These are phyloP conservation scores for Pandemis cinnamomeana DNA, from an alignment of 2,888 invertebrate genomes.

Conservation along the genomic window DNA sequence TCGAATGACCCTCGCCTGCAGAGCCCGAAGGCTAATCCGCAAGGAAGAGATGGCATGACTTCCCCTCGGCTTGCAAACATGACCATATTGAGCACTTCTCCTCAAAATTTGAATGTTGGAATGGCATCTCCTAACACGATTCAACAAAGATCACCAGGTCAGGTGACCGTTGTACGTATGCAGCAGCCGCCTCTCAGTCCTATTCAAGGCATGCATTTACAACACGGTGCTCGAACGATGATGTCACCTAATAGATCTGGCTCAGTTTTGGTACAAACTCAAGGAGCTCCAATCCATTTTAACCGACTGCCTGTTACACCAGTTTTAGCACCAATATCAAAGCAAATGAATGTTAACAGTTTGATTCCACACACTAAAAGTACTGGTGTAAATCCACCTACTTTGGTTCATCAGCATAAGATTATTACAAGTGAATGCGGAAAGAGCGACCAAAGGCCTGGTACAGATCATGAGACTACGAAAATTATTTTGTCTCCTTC, in stretches of 20 bases:
- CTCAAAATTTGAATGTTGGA: conserved; percentile 69
- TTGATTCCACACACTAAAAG: conserved; percentile 71
- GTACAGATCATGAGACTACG: conserved; percentile 64
- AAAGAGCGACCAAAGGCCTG: conserved; percentile 63
- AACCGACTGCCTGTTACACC: conserved; percentile 85
- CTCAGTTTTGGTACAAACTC: conserved; percentile 79
- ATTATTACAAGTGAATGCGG: conserved; percentile 65
- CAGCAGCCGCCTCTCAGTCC: conserved; percentile 79
- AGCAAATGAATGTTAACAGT: conserved; percentile 82
- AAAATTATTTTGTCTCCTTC: conserved; percentile 78
- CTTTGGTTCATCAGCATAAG: conserved; percentile 71
- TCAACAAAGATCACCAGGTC: conserved; percentile 74
- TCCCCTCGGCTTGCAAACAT: conserved; percentile 75
- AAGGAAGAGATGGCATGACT: conserved; percentile 64
- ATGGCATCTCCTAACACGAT: conserved; percentile 71
- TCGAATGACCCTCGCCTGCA: conserved; percentile 70
- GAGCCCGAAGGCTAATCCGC: conserved; percentile 73
- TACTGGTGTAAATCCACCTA: conserved; percentile 56
- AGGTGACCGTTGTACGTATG: conserved; percentile 82
- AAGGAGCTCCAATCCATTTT: conserved; percentile 75
- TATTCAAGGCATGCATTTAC: conserved; percentile 74
- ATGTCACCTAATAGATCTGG: conserved; percentile 77
- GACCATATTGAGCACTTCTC: conserved; percentile 70
- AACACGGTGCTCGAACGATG: conserved; percentile 71
- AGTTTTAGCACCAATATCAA: conserved; percentile 83